Percentiles rank a stretch among this genome's conserved stretches.
Evolutionary conservation across 1,140 invertebrate genomes (phyloP).

Genomic region (Cyclina sinensis): DNA sequence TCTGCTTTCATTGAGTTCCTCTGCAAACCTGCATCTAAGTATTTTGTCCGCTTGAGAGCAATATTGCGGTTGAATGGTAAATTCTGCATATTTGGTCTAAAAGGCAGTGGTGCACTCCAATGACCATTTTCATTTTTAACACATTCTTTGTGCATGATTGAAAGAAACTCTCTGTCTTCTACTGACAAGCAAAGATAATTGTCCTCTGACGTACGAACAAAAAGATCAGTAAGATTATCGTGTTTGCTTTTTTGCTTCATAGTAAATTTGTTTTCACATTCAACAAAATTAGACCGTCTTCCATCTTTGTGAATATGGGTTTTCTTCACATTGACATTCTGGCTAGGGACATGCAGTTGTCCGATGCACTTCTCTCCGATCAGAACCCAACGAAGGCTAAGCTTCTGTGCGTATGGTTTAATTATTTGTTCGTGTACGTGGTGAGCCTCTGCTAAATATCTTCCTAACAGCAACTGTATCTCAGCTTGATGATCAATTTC

Average conservation of each 20-base stretch:
- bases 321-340: constrained; percentile 51
- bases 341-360: constrained; percentile 52
- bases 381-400: constrained; percentile 61
- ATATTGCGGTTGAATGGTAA: constrained; percentile 39
- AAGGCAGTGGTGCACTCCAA: too few species aligned
- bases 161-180: constrained; percentile 50
- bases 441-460: constrained; percentile 13
- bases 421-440: constrained; percentile 4
- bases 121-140: background rate
- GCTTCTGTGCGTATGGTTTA: constrained; percentile 59
- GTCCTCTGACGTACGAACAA: constrained; percentile 10
- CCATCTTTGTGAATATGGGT: constrained; percentile 47
- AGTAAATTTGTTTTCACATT: constrained; percentile 52
- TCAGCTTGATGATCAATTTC: constrained; percentile 16
- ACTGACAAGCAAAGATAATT: constrained; percentile 14
- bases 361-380: constrained; percentile 67
- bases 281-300: constrained; percentile 39
- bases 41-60: background rate
- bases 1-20: constrained; percentile 20
- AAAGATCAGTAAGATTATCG: constrained; percentile 10
- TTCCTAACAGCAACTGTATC: constrained; percentile 56
- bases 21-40: constrained; percentile 25
- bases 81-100: too few species aligned
- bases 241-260: constrained; percentile 32
- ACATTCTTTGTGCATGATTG: background rate